Conservation (phyloP, 2,888 invertebrate genomes). For the Tachina grossa region DNA sequence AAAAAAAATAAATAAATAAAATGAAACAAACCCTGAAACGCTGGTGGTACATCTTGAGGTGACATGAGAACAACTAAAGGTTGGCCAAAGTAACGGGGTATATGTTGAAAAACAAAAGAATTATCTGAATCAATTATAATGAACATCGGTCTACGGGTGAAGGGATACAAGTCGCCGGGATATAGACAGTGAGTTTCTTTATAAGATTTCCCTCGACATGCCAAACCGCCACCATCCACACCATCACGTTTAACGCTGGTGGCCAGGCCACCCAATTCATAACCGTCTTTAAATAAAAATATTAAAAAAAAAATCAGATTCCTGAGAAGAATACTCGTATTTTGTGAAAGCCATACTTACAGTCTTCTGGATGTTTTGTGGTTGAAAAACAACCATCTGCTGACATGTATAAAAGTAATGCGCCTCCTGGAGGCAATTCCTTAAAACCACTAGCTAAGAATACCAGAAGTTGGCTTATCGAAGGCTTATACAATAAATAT, state of each 20-base stretch:
- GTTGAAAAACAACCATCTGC: slow-evolving; percentile 94
- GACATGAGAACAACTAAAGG: slow-evolving; percentile 97
- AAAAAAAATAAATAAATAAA: neutral
- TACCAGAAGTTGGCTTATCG: slow-evolving; percentile 95
- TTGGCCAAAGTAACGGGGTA: slow-evolving; percentile 96
- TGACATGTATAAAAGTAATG: slow-evolving; percentile 95
- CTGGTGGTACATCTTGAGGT: slow-evolving; percentile 93
- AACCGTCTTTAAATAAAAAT: slow-evolving; percentile 86
- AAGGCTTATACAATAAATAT: slow-evolving; percentile 97
- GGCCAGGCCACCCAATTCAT: slow-evolving; percentile 94
- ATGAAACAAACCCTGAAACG: slow-evolving; percentile 88
- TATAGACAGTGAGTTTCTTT: slow-evolving; percentile 92
- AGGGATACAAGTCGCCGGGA: slow-evolving; percentile 96
- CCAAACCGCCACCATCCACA: slow-evolving; percentile 82
- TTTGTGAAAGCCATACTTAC: slow-evolving; percentile 84
- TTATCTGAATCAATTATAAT: slow-evolving; percentile 98
- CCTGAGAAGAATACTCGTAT: neutral
- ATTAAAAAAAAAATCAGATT: neutral
- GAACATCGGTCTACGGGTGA: slow-evolving; percentile 95
- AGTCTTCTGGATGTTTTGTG: slow-evolving; percentile 93
- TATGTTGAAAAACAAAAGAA: slow-evolving; percentile 95
- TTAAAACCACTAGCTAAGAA: slow-evolving; percentile 96
- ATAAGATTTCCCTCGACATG: slow-evolving; percentile 82
- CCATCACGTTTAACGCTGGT: slow-evolving; percentile 93
- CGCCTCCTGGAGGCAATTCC: slow-evolving; percentile 95